A percentile compares a stretch with the other conserved stretches of the same genome.
Conservation (phyloP, 2,113 vertebrate species). For the Gorsachius goisagi region DNA sequence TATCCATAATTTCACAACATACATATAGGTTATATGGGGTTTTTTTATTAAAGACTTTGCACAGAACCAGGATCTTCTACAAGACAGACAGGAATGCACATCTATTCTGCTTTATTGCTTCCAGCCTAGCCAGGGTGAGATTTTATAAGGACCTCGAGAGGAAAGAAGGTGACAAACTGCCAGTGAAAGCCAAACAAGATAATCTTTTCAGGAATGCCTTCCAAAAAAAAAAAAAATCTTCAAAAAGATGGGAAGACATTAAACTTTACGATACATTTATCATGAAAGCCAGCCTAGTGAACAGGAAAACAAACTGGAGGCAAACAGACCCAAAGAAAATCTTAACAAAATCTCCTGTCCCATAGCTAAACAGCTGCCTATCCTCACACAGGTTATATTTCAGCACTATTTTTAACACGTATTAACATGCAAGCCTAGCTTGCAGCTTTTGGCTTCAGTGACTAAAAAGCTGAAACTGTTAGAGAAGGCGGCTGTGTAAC, state of each 20-base stretch:
- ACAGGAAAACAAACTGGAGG: neutral
- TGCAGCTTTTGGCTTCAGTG: neutral
- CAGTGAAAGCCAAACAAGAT: neutral
- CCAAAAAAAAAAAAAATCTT: neutral
- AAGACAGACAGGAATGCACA: neutral
- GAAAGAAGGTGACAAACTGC: neutral
- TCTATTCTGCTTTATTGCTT: neutral
- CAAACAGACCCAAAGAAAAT: neutral
- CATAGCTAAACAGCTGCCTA: neutral
- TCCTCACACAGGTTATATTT: neutral
- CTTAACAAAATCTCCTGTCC: neutral
- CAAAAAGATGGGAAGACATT: neutral
- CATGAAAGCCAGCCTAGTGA: neutral
- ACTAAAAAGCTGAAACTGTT: neutral
- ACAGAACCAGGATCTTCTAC: neutral
- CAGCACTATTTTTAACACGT: neutral
- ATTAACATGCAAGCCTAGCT: neutral
- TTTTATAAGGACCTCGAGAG: neutral
- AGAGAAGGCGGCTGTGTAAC: rapidly evolving
- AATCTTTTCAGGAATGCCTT: neutral
- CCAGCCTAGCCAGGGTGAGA: neutral
- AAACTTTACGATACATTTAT: neutral
- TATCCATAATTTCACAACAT: neutral
- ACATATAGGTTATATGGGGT: neutral
- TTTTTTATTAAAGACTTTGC: neutral